Percentiles rank a stretch among this genome's conserved stretches.
Evolutionary conservation across 2,113 vertebrate species (phyloP).

Genomic region (Mesembrinibis cayennensis): DNA sequence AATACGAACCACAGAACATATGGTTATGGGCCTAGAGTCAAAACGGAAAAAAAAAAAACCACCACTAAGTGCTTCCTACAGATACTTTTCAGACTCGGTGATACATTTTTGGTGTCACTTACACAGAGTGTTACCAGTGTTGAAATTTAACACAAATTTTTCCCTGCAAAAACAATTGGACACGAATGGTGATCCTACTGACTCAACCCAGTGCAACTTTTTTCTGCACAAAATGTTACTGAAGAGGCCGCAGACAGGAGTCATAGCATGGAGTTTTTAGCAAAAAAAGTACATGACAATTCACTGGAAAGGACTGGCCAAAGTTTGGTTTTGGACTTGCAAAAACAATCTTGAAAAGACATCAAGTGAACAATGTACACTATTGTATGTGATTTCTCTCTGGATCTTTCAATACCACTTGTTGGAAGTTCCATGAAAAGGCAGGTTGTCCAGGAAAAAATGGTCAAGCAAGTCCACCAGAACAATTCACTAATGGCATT

Average conservation of each 20-base stretch:
- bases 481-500: not conserved
- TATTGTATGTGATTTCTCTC: not conserved
- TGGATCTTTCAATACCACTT: not conserved
- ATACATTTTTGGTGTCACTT: not conserved
- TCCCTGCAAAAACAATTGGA: not conserved
- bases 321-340: no score
- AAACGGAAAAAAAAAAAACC: not conserved
- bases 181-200: not conserved
- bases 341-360: not conserved
- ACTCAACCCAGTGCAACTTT: not conserved
- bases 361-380: not conserved
- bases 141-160: not conserved
- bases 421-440: not conserved
- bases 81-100: not conserved
- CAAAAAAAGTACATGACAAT: not conserved
- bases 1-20: not conserved
- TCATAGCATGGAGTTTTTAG: not conserved
- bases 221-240: not conserved
- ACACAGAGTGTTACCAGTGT: not conserved
- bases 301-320: not conserved
- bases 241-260: not conserved
- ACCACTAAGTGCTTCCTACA: not conserved
- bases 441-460: not conserved
- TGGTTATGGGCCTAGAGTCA: not conserved
- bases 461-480: not conserved